Evolutionary conservation across 2,888 invertebrate species (phyloP).

Genomic region (Rhaphigaster nebulosa): DNA sequence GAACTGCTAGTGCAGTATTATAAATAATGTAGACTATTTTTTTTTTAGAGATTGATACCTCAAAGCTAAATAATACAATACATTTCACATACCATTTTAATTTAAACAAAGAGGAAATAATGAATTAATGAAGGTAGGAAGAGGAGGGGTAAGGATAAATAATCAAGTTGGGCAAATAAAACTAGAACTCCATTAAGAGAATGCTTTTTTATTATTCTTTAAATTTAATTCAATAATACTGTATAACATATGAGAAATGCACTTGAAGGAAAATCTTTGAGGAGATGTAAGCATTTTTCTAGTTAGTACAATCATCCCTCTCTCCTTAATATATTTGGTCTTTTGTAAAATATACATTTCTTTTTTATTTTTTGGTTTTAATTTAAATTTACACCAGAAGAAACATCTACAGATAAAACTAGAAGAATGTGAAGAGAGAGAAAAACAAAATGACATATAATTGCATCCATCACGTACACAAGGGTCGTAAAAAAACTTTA

Average conservation of each 20-base stretch:
- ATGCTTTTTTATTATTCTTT: slow-evolving; percentile 56
- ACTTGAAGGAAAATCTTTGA: slow-evolving; percentile 73
- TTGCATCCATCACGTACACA: slow-evolving; percentile 66
- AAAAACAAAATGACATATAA: slow-evolving; percentile 63
- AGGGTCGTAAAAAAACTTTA: slow-evolving; percentile 66
- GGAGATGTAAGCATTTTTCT: slow-evolving; percentile 37
- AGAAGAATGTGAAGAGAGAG: slow-evolving; percentile 49
- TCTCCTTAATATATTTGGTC: slow-evolving; percentile 57
- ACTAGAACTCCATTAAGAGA: background rate
- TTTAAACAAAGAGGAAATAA: too few species aligned
- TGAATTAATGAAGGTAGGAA: background rate
- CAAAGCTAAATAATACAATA: too few species aligned
- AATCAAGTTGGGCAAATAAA: background rate
- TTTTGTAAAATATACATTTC: slow-evolving; percentile 53
- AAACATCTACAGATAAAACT: slow-evolving; percentile 39
- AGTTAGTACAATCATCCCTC: slow-evolving; percentile 49
- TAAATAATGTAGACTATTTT: too few species aligned
- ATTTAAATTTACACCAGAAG: slow-evolving; percentile 24
- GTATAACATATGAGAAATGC: slow-evolving; percentile 93
- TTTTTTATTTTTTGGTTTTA: slow-evolving; percentile 40
- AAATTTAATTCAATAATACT: slow-evolving; percentile 82
- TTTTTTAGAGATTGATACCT: too few species aligned
- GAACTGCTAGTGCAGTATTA: too few species aligned
- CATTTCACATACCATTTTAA: too few species aligned
- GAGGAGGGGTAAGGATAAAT: background rate